These are phyloP conservation scores for Troides oblongomaculatus DNA, from an alignment of 2,888 invertebrate species.

Conservation along the genomic window DNA sequence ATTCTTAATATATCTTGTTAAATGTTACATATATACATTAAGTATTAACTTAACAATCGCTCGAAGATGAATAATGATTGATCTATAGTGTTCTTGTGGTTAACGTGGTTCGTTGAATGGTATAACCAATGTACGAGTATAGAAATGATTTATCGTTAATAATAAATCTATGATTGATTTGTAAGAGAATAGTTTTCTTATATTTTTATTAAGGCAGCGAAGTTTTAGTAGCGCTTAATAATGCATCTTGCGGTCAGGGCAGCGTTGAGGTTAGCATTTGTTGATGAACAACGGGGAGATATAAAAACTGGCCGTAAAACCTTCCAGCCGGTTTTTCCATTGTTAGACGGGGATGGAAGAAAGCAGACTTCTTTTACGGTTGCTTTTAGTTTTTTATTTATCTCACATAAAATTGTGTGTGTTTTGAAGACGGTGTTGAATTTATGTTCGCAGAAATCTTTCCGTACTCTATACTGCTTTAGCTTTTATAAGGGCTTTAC, in stretches of 20 bases:
- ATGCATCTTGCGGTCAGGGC: not conserved
- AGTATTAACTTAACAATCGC: no score
- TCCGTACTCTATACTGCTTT: not conserved
- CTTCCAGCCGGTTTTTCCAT: slow-evolving; percentile 4
- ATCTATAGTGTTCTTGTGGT: no score
- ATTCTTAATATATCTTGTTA: no score
- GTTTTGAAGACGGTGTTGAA: not conserved
- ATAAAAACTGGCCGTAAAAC: slow-evolving; percentile 16
- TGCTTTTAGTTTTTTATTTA: slow-evolving; percentile 16
- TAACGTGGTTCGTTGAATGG: no score
- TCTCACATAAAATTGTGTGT: slow-evolving; percentile 4
- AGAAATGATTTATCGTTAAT: no score
- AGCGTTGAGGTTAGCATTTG: not conserved
- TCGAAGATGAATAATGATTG: no score
- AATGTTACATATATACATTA: no score
- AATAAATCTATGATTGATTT: no score
- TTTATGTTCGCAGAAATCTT: not conserved
- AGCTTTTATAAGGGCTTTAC: no score
- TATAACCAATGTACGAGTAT: no score
- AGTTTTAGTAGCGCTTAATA: not conserved
- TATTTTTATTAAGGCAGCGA: not conserved
- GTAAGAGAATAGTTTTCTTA: not conserved
- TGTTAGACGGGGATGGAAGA: slow-evolving; percentile 5
- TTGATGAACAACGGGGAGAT: slow-evolving; percentile 11
- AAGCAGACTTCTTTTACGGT: slow-evolving; percentile 10